These are phyloP conservation scores for Chesias legatella DNA, from an alignment of 2,888 invertebrate genomes.

Conservation along the genomic window DNA sequence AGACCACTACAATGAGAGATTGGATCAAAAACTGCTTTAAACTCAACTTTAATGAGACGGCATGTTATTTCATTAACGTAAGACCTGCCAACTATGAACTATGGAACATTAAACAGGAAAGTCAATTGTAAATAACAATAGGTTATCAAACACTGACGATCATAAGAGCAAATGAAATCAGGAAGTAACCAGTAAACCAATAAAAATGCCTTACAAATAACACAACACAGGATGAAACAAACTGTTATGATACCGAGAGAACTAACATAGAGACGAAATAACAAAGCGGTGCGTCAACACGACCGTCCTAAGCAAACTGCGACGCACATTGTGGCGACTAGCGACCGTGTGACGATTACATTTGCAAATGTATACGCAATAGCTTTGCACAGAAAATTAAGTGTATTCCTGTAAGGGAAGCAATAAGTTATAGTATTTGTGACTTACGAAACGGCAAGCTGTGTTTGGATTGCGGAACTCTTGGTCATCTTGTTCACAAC, in stretches of 20 bases:
- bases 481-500: not conserved
- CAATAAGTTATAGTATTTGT: slow-evolving; percentile 15
- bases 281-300: slow-evolving; percentile 38
- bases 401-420: slow-evolving; percentile 14
- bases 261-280: slow-evolving; percentile 36
- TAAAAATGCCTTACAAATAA: no score
- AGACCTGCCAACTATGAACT: no score
- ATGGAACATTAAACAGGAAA: no score
- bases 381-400: slow-evolving; percentile 21
- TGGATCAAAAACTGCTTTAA: no score
- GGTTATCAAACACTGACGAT: no score
- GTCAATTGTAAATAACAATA: no score
- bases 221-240: not conserved
- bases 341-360: slow-evolving; percentile 17
- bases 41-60: no score
- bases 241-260: slow-evolving; percentile 21
- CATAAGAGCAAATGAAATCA: no score
- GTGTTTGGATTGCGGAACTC: not conserved
- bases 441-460: not conserved
- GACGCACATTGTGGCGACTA: slow-evolving; percentile 18
- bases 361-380: slow-evolving; percentile 14
- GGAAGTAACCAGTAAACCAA: no score
- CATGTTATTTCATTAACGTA: no score
- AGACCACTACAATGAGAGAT: no score
- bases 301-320: slow-evolving; percentile 31